These are phyloP conservation scores for Orthosia gracilis DNA, from an alignment of 2,888 invertebrate genomes.

Conservation along the genomic window DNA sequence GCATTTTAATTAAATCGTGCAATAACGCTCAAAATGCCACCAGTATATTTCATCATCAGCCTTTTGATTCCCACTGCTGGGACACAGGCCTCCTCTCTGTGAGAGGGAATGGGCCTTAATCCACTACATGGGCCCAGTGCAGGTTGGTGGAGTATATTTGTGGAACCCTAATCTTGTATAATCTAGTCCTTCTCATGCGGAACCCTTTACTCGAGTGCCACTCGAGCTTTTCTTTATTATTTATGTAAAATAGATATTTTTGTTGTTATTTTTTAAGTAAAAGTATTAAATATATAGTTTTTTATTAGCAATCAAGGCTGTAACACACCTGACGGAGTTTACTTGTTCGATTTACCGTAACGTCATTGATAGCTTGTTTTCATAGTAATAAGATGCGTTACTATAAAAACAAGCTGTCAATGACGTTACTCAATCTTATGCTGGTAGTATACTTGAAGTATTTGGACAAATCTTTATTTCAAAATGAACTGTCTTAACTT, in stretches of 20 bases:
- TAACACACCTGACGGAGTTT: neutral
- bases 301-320: neutral
- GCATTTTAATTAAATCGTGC: constrained; percentile 22
- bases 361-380: too few species aligned
- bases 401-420: too few species aligned
- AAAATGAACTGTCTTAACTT: too few species aligned
- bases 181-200: constrained; percentile 48
- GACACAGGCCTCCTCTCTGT: too few species aligned
- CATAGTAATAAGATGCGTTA: too few species aligned
- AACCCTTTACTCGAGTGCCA: constrained; percentile 14
- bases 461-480: too few species aligned
- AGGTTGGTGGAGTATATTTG: neutral
- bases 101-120: too few species aligned
- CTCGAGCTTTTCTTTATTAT: constrained; percentile 20
- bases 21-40: constrained; percentile 13
- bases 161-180: constrained; percentile 25
- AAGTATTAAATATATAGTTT: constrained; percentile 48
- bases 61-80: too few species aligned
- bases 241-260: constrained; percentile 10
- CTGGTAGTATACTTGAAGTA: too few species aligned
- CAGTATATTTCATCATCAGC: neutral
- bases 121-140: too few species aligned
- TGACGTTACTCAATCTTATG: too few species aligned
- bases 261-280: constrained; percentile 47
- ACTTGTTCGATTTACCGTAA: neutral